Base-by-base conservation (phyloP, 2,888 invertebrate genomes). In the Hemicrepidius hirtus region DNA sequence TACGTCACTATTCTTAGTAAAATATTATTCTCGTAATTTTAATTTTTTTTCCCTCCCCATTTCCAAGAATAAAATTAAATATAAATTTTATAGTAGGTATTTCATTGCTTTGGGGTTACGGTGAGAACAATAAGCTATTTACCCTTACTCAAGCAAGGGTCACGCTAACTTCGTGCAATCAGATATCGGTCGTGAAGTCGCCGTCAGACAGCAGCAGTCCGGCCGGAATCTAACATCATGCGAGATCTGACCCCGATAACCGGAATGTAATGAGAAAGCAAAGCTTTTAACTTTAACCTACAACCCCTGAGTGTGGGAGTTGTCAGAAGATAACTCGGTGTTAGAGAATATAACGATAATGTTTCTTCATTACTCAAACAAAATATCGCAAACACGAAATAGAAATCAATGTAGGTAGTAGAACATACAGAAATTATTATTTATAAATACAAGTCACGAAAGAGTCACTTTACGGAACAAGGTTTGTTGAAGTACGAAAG, bases 171-270 rank as follows among this genome's bases (percentile, higher is more conserved):
- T 68, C 75, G 63, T 75, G 68, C 70, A 78, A 78, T 76, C 79
- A 78, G 81, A 81, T 81, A 81, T 76, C 75, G 73, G 71, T 74
- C 74, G 77, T 75, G 78, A 79, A 80, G 80, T 79, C 78, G 79
- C 80, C 76, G 81, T 80, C 81, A 79, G 81, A 80, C 81, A 80
- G 80, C 76, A 70, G 72, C 65, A 71, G 76, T 75, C 76, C 76
- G 73, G 74, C 62, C 68, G 63, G 60, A 70, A 55, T 69, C 70
- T 68, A 71, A 73, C 73, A 69, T 72, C 72, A 76, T 75, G 77
- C 77, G 77, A 80, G 80, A 79, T 80, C 73, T 80, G 80, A 80
- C 81, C 81, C 76, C 79, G 81, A 80, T 81, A 80, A 73, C 24
- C 18, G 53, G 32, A 46, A 53, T 49, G 12, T 67, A 71, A 71